Base-by-base conservation (phyloP, 2,797 vertebrate genomes). In the Craterocephalus amniculus region DNA sequence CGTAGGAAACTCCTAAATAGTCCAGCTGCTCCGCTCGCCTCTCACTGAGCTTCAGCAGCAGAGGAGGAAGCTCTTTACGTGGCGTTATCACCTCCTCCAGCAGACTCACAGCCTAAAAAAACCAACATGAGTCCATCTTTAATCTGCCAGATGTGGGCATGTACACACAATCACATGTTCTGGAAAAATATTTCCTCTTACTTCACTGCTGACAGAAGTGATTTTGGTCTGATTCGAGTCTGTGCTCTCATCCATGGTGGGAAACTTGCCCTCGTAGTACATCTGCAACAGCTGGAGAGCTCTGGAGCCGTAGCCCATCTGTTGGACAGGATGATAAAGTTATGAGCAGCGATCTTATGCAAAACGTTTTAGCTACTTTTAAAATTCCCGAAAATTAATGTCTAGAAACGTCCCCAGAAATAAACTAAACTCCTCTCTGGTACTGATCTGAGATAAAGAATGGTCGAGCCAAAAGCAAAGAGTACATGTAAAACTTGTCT, bases 231-330 rank as follows among this genome's bases (percentile, higher is more conserved):
- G 84, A 1, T 90, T 88, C 3, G 90, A 83, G 14, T 79, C n/a
- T 1, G 78, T 20, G 51, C 91, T 91, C 83, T 99, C 98, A 62
- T 98, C 97, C 85, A 98, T 88, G 75, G 95, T 95, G 3, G 96
- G 95, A 82, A 98, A 98, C 78, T 95, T 95, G 70, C 98, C 98
- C 89, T 99, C 96, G 0, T 97, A 99, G 87, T 99, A 99, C 94
- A 96, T 94, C 93, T 98, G 97, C 70, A 99, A 90, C 86, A 97
- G 89, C 68, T 95, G 91, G 74, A 99, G 85, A 22, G 97, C 96
- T 66, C 97, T 95, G 84, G 95, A 97, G 78, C 98, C 98, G 0
- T 99, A 99, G 58, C 98, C 98, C 98, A 99, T 99, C 98, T 99
- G 88, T 18, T 58, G 22, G 38, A 76, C 31, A 57, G 67, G 54